A percentile compares a stretch with the other conserved stretches of the same genome.
These are phyloP conservation scores for Ceratina australensis DNA, from an alignment of 1,140 invertebrate genomes.

Conservation along the genomic window DNA sequence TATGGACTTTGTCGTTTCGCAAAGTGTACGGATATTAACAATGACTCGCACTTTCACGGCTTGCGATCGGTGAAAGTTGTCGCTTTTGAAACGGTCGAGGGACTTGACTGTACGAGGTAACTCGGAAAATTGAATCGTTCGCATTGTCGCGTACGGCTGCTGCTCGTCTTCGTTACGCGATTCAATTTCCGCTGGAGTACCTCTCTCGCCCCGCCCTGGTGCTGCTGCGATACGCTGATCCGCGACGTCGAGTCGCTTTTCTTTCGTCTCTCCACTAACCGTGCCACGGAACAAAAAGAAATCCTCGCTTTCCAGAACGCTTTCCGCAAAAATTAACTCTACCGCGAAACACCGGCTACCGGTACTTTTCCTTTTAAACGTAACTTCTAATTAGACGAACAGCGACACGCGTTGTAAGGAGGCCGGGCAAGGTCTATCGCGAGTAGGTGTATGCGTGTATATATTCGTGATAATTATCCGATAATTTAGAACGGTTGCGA, in stretches of 20 bases:
- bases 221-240: not conserved
- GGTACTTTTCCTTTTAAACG: no score
- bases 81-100: not conserved
- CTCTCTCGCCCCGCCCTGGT: no score
- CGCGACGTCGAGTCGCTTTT: not conserved
- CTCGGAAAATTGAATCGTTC: constrained; percentile 15
- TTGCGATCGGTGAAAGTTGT: constrained; percentile 13
- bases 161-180: constrained; percentile 8
- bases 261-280: no score
- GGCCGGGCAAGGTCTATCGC: no score
- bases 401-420: no score
- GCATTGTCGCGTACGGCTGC: not conserved
- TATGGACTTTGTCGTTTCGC: no score
- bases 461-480: no score
- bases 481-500: no score
- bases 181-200: not conserved
- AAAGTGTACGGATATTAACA: not conserved
- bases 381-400: no score
- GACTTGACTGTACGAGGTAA: not conserved
- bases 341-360: not conserved
- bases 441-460: no score
- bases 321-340: not conserved
- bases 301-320: not conserved
- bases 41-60: constrained; percentile 9
- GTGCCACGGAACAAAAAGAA: not conserved